Base-by-base conservation (phyloP, 2,797 vertebrate species). In the Miichthys miiuy region DNA sequence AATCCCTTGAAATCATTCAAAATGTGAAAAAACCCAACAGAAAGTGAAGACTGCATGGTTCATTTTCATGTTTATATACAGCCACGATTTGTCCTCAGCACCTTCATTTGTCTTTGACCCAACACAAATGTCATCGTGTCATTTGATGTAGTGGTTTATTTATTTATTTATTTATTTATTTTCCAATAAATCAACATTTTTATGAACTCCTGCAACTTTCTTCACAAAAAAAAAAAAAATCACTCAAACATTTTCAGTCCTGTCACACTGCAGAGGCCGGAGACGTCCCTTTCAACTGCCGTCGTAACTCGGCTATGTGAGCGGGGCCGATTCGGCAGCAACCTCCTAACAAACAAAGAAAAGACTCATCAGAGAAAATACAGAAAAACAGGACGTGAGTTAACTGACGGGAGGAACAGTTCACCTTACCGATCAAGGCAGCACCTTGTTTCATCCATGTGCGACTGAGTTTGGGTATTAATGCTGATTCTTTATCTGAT, bases 381-480 rank as follows among this genome's bases (percentile, higher is more conserved):
- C 5, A 56, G 46, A 38, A 65, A 57, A 73, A 20, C 20, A 34
- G 23, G 11, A 30, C 4, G 23, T 52, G n/a, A 27, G 27, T 21
- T 4, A 6, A 11, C 0, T 4, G 38, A 46, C 48, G 50, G 67
- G 50, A 56, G 51, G 34, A 46, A 30, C 4, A 0, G 34, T 3
- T 72, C 6, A 27, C 30, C 68, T 79, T 20, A 96, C 96, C 96
- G 48, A 97, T 96, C 82, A 96, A 88, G 68, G 84, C 90, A n/a
- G 95, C 94, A 0, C 96, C 96, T 81, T 93, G 93, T 54, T 93
- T 86, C 88, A 86, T 63, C 96, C 96, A 97, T 3, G 81, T 90
- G 11, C 70, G 58, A 68, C 93, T 89, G 12, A 94, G 87, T 14
- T 87, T 80, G 61, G 87, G 62, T 17, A 90, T 79, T 7, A 83